These are phyloP conservation scores for Petrocephalus microphthalmus DNA, from an alignment of 2,113 vertebrate species.

Conservation along the genomic window DNA sequence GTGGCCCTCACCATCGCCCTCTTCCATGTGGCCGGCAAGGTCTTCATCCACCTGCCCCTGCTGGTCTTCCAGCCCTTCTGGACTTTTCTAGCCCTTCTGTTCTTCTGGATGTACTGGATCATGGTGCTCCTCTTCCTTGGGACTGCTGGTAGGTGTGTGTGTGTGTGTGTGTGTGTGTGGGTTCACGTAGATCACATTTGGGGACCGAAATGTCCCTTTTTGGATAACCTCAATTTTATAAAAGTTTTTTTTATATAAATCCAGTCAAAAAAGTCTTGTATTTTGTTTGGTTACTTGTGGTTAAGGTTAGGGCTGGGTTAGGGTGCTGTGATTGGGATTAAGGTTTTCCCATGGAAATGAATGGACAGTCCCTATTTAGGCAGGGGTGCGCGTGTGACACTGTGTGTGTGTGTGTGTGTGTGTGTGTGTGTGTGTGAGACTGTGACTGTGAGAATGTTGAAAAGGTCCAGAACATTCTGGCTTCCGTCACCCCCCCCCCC, in stretches of 20 bases:
- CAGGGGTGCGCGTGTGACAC: background rate
- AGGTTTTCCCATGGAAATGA: too few relatives aligned
- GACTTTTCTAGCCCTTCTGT: constrained; percentile 83
- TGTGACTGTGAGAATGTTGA: too few relatives aligned
- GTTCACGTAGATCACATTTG: too few relatives aligned
- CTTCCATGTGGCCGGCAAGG: constrained; percentile 94
- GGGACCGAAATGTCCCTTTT: too few relatives aligned
- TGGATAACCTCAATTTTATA: too few relatives aligned
- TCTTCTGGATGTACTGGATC: constrained; percentile 94
- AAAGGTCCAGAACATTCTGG: background rate
- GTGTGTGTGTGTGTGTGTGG: background rate
- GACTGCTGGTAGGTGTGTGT: constrained; percentile 69
- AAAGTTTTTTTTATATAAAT: too few relatives aligned
- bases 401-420: background rate
- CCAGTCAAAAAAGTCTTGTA: background rate
- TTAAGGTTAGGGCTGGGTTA: too few relatives aligned
- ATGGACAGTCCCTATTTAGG: too few relatives aligned
- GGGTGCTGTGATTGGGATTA: too few relatives aligned
- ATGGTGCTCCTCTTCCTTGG: constrained; percentile 89
- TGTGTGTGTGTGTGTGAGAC: background rate
- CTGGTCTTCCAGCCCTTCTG: constrained; percentile 92
- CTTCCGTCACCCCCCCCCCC: background rate
- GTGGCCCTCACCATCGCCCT: constrained; percentile 92
- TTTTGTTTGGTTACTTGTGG: background rate
- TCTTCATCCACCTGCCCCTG: constrained; percentile 88